Base-by-base conservation (phyloP, 2,888 invertebrate species). In the Cantharis rustica region DNA sequence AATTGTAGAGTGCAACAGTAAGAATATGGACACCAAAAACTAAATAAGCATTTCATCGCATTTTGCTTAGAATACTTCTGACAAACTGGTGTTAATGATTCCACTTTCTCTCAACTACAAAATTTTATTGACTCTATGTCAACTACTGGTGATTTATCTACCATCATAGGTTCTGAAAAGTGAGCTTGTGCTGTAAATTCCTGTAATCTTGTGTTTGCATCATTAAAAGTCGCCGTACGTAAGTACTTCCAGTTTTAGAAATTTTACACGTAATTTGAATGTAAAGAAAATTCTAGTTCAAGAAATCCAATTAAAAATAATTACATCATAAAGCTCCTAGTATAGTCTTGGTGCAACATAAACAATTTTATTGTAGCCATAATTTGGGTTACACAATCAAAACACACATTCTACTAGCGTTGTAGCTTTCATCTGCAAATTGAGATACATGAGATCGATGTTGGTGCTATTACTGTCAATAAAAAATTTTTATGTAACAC, bases 271-370 rank as follows among this genome's bases (percentile, higher is more conserved):
- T 47, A 47, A 47, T 47, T 47, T 47, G 47, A 13, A 47, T 47
- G 47, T 17, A 63, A 66, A 66, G 16, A 66, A 16, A 66, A 66
- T 20, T 66, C 23, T 66, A 66, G 23, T 66, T 66, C 64, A n/a
- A n/a, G 16, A 66, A 66, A 66, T 66, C 23, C 64, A 66, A 66
- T 66, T 66, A 66, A 66, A 66, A 66, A 66, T 66, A 66, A 66
- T 20, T 66, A 66, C 64, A 20, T 66, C 64, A 66, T 66, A 66
- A 66, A 66, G 64, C 64, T 66, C 10, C 23, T 47, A 47, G 47
- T 47, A 47, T 47, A 47, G 47, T 47, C 47, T 66, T 17, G 64
- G 64, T 66, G 64, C 23, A 66, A 66, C 64, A 66, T 66, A 66
- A 66, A 66, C 64, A 66, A 20, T 15, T 66, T 66, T 66, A 66